Base-by-base conservation (phyloP, 2,888 invertebrate species). In the Ormyrus thymus region DNA sequence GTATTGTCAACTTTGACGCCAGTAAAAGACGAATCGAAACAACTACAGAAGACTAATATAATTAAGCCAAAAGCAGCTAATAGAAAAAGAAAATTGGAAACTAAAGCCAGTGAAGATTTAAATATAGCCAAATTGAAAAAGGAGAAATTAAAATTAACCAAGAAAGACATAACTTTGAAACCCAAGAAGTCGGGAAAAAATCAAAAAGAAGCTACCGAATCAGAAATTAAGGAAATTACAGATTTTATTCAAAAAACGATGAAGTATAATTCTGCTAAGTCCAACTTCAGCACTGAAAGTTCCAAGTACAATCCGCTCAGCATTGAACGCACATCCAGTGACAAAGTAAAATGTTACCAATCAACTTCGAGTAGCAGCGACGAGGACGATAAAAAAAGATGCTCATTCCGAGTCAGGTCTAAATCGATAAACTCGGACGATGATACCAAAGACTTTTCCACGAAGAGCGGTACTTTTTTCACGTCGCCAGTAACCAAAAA, bases 341-440 rank as follows among this genome's bases (percentile, higher is more conserved):
- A 29, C 29, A 29, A 29, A 29, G 29, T 29, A 29, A 29, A 29
- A 29, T 4, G 29, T 29, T 29, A 29, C 29, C 29, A 29, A 29
- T 29, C 72, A n/a, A 45, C 66, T 8, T 69, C 74, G 4, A 65
- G 65, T 15, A 78, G 76, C 13, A 72, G 68, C n/a, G 69, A 68
- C 9, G 79, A 79, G 3, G 50, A 70, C 2, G 74, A 61, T 9
- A 61, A 13, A 6, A 70, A 61, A 6, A 64, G 46, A 8, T 55
- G 10, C 6, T 69, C 68, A 0, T 80, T 80, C 53, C 11, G 70
- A 43, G 29, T 79, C 2, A 50, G 56, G 4, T 56, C 45, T 3
- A 80, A 56, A 7, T 29, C 29, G 29, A 29, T 29, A 29, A 29
- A 29, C 4, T 29, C 29, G 29, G 29, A 29, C 29, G 29, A 0